These are phyloP conservation scores for Drosophila picticornis DNA, from an alignment of 2,888 invertebrate species.

Conservation along the genomic window DNA sequence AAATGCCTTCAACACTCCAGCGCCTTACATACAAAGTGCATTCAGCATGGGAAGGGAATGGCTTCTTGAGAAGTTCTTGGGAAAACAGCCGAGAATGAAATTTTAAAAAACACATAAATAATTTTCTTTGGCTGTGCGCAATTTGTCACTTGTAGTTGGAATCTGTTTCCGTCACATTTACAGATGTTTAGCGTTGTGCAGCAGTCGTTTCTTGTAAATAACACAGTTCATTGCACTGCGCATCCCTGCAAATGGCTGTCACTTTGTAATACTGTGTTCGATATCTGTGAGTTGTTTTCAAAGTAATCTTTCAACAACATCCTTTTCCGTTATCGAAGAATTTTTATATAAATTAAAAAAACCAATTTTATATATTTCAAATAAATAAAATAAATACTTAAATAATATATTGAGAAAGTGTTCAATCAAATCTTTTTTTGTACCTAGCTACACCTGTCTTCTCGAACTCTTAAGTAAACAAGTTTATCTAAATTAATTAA, in stretches of 20 bases:
- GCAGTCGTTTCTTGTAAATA: not conserved
- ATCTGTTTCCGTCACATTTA: constrained; percentile 8
- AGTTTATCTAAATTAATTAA: not conserved
- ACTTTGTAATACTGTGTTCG: not conserved
- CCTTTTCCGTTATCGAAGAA: not conserved
- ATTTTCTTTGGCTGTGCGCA: constrained; percentile 19
- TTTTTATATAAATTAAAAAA: not conserved
- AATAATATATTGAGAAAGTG: not conserved
- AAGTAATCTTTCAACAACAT: not conserved
- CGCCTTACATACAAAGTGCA: constrained; percentile 17
- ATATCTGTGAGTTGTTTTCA: not conserved
- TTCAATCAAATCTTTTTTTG: not conserved
- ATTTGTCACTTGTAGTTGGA: constrained; percentile 16
- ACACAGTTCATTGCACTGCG: constrained; percentile 10
- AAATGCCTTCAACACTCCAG: constrained; percentile 15
- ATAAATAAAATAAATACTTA: too few relatives aligned
- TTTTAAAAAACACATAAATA: constrained; percentile 20
- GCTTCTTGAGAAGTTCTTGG: not conserved
- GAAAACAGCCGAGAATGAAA: constrained; percentile 1
- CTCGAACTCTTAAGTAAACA: not conserved
- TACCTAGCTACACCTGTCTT: not conserved
- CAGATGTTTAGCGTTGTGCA: constrained; percentile 9
- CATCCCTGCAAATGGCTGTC: not conserved
- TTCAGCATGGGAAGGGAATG: not conserved
- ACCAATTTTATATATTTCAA: too few relatives aligned